These are phyloP conservation scores for Neofelis nebulosa DNA, from an alignment of 2,113 vertebrate genomes.

Conservation along the genomic window DNA sequence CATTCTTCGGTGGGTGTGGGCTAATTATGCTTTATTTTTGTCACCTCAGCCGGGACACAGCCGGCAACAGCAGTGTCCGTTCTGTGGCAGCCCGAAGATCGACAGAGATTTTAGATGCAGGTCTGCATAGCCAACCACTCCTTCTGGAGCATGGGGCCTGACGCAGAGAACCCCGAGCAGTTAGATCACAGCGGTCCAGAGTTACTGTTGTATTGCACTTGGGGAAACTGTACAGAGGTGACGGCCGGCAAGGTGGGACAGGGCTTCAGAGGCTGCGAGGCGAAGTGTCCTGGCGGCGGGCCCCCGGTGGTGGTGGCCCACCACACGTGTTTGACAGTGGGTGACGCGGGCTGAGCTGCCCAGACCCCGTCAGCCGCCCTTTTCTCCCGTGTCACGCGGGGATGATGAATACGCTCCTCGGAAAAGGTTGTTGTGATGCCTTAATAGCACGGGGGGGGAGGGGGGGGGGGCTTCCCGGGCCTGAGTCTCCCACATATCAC, in stretches of 20 bases:
- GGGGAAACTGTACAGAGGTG: not conserved
- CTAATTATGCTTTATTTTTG: not conserved
- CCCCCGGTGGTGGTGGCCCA: not conserved
- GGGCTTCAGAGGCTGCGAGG: not conserved
- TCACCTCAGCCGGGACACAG: not conserved
- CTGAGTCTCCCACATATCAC: conserved; percentile 51
- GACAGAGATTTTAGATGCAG: not conserved
- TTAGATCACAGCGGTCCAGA: conserved; percentile 51
- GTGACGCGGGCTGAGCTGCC: not conserved
- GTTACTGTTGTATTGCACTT: conserved; percentile 37
- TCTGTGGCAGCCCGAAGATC: not conserved
- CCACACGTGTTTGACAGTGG: not conserved
- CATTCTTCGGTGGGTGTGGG: not conserved
- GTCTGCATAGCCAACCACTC: not conserved
- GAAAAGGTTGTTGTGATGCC: conserved; percentile 58
- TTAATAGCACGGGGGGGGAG: not conserved
- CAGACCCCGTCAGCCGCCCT: not conserved
- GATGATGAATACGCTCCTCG: conserved; percentile 46
- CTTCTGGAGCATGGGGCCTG: conserved; percentile 42
- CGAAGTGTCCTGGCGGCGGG: not conserved
- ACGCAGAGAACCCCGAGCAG: conserved; percentile 43
- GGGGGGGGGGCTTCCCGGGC: not conserved
- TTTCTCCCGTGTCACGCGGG: conserved; percentile 33
- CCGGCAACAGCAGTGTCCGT: not conserved
- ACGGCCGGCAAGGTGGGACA: not conserved